phyloP scores from a whole-genome alignment of 2,797 vertebrate genomes.

The Mormyrus hasselquistii region DNA sequence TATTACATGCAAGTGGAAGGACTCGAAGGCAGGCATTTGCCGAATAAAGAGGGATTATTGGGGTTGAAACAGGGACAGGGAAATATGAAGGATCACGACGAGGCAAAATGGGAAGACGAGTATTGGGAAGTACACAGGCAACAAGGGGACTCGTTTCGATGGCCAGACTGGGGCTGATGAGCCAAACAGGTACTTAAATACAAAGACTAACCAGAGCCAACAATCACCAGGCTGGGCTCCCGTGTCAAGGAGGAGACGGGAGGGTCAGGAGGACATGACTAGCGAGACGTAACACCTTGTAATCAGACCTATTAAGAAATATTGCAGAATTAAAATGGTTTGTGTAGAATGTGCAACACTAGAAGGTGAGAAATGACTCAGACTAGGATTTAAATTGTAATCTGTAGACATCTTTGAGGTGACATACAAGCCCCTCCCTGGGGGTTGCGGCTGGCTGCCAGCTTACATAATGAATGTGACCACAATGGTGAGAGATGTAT shows the following conservation, averaged over 20 bases:
- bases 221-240: neutral
- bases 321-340: neutral
- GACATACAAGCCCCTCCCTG: constrained; percentile 35
- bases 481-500: constrained; percentile 41
- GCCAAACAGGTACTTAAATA: neutral
- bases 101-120: neutral
- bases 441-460: constrained; percentile 39
- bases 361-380: neutral
- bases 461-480: constrained; percentile 46
- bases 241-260: neutral
- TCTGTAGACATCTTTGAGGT: constrained; percentile 35
- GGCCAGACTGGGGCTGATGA: neutral
- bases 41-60: neutral
- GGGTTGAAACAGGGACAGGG: neutral
- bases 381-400: constrained; percentile 34
- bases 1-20: neutral
- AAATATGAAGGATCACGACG: neutral
- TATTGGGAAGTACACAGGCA: neutral
- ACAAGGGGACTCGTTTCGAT: neutral
- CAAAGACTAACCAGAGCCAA: neutral
- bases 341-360: neutral
- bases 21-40: neutral
- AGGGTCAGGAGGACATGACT: neutral
- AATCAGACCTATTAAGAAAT: neutral
- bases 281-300: neutral